These are phyloP conservation scores for Sarcophaga peregrina DNA, from an alignment of 1,140 invertebrate genomes.

Conservation along the genomic window DNA sequence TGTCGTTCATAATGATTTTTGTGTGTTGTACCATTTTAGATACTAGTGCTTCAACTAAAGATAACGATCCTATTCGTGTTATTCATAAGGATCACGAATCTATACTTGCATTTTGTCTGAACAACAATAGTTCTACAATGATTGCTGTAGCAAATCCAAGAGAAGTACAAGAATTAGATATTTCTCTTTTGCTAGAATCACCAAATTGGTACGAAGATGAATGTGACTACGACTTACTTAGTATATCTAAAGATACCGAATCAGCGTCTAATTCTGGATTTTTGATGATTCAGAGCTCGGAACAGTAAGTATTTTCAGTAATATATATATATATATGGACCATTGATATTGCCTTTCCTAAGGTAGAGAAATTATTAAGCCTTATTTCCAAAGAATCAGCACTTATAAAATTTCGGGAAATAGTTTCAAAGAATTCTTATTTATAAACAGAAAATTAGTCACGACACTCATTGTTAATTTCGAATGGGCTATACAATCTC, in stretches of 20 bases:
- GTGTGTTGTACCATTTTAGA: conserved; percentile 14
- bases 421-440: too few species aligned
- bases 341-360: too few species aligned
- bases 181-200: conserved; percentile 87
- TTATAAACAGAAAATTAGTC: too few species aligned
- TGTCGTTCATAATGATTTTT: neutral
- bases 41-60: neutral
- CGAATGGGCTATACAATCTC: too few species aligned
- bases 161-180: conserved; percentile 98
- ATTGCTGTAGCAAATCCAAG: conserved; percentile 93
- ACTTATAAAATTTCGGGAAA: too few species aligned
- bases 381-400: neutral
- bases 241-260: conserved; percentile 81
- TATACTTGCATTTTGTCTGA: conserved; percentile 96
- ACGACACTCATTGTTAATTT: too few species aligned
- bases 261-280: conserved; percentile 84
- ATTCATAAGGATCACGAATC: conserved; percentile 99
- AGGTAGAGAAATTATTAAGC: neutral
- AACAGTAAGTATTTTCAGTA: conserved; percentile 57
- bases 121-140: conserved; percentile 80
- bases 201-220: conserved; percentile 94
- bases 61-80: conserved; percentile 87
- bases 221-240: conserved; percentile 94
- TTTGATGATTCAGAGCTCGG: conserved; percentile 89
- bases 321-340: too few species aligned